Evolutionary conservation across 2,888 invertebrate genomes (phyloP).

Genomic region (Syritta pipiens): DNA sequence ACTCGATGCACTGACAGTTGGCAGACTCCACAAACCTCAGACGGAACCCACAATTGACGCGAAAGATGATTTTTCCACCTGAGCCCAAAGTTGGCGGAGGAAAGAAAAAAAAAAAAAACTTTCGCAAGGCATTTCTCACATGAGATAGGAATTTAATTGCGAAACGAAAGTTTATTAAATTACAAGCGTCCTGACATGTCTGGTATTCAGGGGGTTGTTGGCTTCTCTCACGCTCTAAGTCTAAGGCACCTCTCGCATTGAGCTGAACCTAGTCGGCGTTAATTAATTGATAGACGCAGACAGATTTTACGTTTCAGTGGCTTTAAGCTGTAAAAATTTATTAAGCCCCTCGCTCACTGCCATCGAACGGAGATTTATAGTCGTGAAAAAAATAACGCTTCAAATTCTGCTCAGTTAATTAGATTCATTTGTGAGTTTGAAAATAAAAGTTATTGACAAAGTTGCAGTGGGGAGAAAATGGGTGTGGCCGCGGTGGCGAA

Average conservation of each 20-base stretch:
- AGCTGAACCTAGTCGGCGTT: no score
- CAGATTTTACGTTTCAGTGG: no score
- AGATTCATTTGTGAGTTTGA: neutral
- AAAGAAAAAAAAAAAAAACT: no score
- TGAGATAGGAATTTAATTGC: constrained; percentile 53
- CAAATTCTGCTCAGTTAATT: constrained; percentile 3
- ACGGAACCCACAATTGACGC: constrained; percentile 35
- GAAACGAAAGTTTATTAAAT: constrained; percentile 42
- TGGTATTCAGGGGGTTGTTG: no score
- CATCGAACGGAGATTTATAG: no score
- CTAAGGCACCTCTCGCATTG: no score
- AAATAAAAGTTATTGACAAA: neutral
- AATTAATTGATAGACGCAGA: no score
- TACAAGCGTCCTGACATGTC: no score
- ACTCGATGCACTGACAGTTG: constrained; percentile 27
- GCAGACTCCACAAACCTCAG: neutral
- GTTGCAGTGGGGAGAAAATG: neutral
- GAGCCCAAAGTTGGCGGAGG: constrained; percentile 12
- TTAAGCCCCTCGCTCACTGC: no score
- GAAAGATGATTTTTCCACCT: constrained; percentile 46
- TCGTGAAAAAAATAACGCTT: no score
- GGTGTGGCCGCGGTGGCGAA: constrained; percentile 18
- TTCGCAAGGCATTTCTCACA: constrained; percentile 9
- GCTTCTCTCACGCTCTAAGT: no score
- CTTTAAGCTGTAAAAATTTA: no score